A percentile compares a stretch with the other conserved stretches of the same genome.
phyloP scores from a whole-genome alignment of 2,113 vertebrate species.

The Siniperca chuatsi region DNA sequence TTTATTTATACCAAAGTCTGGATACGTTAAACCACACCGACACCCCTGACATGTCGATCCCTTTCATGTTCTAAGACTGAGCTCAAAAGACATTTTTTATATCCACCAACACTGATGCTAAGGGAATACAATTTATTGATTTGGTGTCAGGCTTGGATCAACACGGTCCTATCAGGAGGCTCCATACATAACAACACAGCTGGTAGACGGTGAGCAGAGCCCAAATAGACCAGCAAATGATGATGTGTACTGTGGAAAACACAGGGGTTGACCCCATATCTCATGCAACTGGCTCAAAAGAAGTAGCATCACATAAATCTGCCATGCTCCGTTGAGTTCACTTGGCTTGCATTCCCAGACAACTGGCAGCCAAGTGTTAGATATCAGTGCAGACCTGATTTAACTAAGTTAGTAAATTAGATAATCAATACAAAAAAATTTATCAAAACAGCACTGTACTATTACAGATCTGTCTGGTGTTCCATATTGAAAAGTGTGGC shows the following conservation, averaged over 20 bases:
- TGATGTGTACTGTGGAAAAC: slow-evolving; percentile 54
- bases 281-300: slow-evolving; percentile 50
- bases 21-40: slow-evolving; percentile 71
- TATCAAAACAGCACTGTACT: slow-evolving; percentile 20
- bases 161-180: slow-evolving; percentile 59
- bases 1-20: slow-evolving; percentile 72
- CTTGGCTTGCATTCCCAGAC: slow-evolving; percentile 42
- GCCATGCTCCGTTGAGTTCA: slow-evolving; percentile 30
- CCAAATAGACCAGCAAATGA: slow-evolving; percentile 60
- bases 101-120: slow-evolving; percentile 63
- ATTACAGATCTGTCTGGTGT: not conserved
- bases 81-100: slow-evolving; percentile 69
- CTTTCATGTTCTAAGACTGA: slow-evolving; percentile 70
- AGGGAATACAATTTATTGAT: slow-evolving; percentile 78
- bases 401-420: slow-evolving; percentile 33
- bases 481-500: not conserved
- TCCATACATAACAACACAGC: slow-evolving; percentile 47
- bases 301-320: slow-evolving; percentile 41
- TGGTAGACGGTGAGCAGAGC: slow-evolving; percentile 30
- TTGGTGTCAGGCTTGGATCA: slow-evolving; percentile 74
- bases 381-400: slow-evolving; percentile 44
- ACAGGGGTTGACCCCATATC: slow-evolving; percentile 43
- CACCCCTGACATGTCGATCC: slow-evolving; percentile 59
- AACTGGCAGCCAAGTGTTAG: slow-evolving; percentile 54
- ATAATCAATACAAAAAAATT: slow-evolving; percentile 49